Base-by-base conservation (phyloP, 2,797 vertebrate genomes). In the Xenentodon cancila region DNA sequence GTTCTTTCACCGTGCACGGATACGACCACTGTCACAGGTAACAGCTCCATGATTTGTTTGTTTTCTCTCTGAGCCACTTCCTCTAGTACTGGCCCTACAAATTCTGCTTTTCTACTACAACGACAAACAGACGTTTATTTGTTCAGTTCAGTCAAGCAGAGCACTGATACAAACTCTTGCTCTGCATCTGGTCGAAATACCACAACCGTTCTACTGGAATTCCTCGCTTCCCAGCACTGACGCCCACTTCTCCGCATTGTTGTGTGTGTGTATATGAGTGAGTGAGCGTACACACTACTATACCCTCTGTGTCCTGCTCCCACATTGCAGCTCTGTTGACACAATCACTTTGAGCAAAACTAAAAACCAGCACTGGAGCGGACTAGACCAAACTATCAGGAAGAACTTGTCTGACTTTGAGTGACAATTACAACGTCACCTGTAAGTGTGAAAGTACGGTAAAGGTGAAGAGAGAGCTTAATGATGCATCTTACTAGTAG, bases 111-210 rank as follows among this genome's bases (percentile, higher is more conserved):
- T 75, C 50, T 68, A 48, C 63, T 68, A 48, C 63, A 71, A 64
- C 71, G 78, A 85, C 85, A 86, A 81, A 88, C 84, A 85, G 64
- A 57, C 46, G 69, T 88, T 82, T 87, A 85, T 88, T 87, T 90
- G 85, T 86, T 78, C 77, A 67, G 83, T 63, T 59, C 15, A 53
- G 71, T 84, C 56, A 60, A 82, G 82, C 77, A 50, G 64, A 76
- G 72, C 73, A 32, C 59, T 53, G 67, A 78, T 52, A 68, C 73
- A 55, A 84, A 78, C 80, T 84, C 85, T 73, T 60, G 71, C 82
- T 76, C 80, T 55, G 69, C 22, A 49, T 71, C 79, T 73, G 55
- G 63, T 59, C 52, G 57, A 81, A 88, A 88, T 89, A 84, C 85
- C 80, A 84, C 64, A 84, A 70, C 52, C 73, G 59, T 82, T 87